Conservation (phyloP, 2,113 vertebrate species). For the Tamias sibiricus region DNA sequence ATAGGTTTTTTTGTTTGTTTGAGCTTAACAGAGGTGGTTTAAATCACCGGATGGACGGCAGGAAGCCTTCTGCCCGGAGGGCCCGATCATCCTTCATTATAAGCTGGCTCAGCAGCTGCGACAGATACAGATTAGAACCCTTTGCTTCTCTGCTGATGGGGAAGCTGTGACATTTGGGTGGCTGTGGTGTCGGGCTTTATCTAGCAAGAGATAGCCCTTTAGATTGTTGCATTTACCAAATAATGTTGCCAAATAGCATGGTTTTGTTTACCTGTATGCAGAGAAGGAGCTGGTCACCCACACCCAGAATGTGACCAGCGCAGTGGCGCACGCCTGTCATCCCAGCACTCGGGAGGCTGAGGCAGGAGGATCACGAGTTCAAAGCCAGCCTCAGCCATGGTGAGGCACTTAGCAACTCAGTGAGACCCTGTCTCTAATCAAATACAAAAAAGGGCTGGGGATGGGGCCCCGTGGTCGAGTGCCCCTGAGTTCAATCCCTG, state of each 20-base stretch:
- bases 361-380: too few species aligned
- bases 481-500: too few species aligned
- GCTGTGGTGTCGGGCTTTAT: slow-evolving; percentile 24
- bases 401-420: too few species aligned
- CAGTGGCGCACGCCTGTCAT: too few species aligned
- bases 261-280: neutral
- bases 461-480: too few species aligned
- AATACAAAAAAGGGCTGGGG: too few species aligned
- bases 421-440: too few species aligned
- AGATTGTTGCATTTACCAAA: neutral
- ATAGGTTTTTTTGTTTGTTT: slow-evolving; percentile 74
- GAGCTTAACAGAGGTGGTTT: slow-evolving; percentile 70
- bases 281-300: too few species aligned
- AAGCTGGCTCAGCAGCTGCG: slow-evolving; percentile 26
- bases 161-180: slow-evolving; percentile 46
- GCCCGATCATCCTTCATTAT: slow-evolving; percentile 45
- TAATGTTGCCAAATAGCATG: too few species aligned
- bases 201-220: neutral
- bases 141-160: slow-evolving; percentile 60
- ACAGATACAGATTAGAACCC: slow-evolving; percentile 58
- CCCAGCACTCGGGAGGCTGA: too few species aligned
- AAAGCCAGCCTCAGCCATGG: too few species aligned
- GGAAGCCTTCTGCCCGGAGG: neutral
- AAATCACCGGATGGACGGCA: slow-evolving; percentile 39
- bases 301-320: neutral